These are phyloP conservation scores for Drosophila auraria DNA, from an alignment of 1,140 invertebrate genomes.

Conservation along the genomic window DNA sequence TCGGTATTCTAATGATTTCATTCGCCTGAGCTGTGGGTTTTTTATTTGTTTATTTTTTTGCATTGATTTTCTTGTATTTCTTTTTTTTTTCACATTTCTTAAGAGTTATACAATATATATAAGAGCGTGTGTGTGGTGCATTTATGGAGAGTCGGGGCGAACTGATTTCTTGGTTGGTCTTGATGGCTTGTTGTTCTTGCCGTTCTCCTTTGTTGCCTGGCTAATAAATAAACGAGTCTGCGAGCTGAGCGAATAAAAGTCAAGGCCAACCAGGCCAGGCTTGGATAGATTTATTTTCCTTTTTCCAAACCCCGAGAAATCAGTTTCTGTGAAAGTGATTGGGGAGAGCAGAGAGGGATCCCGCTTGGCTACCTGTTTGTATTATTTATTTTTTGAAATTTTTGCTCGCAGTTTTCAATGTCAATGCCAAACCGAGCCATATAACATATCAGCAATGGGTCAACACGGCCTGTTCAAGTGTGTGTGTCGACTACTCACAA, in stretches of 20 bases:
- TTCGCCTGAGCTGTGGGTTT: conserved; percentile 17
- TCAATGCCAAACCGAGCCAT: conserved; percentile 50
- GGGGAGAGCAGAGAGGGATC: background rate
- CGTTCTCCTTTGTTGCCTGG: conserved; percentile 54
- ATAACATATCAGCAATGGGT: conserved; percentile 54
- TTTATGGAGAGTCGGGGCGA: conserved; percentile 33
- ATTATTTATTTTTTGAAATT: no score
- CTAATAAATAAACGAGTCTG: conserved; percentile 77
- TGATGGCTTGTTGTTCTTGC: conserved; percentile 25
- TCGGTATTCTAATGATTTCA: conserved; percentile 70
- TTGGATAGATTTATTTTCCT: conserved; percentile 59
- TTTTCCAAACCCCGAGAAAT: conserved; percentile 25
- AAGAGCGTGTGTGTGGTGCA: conserved; percentile 8
- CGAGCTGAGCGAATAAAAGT: conserved; percentile 73
- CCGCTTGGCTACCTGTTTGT: conserved; percentile 17
- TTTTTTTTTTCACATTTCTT: conserved; percentile 47
- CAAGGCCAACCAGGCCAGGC: conserved; percentile 59
- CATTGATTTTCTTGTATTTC: conserved; percentile 14
- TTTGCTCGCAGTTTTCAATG: conserved; percentile 54
- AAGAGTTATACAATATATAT: conserved; percentile 39
- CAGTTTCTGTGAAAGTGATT: conserved; percentile 51
- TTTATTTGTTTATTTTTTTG: conserved; percentile 7
- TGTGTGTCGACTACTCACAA: conserved; percentile 22
- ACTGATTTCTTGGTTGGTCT: conserved; percentile 48
- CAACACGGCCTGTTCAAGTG: background rate